Conservation (phyloP, 2,888 invertebrate species). For the Bursaphelenchus okinawaensis region DNA sequence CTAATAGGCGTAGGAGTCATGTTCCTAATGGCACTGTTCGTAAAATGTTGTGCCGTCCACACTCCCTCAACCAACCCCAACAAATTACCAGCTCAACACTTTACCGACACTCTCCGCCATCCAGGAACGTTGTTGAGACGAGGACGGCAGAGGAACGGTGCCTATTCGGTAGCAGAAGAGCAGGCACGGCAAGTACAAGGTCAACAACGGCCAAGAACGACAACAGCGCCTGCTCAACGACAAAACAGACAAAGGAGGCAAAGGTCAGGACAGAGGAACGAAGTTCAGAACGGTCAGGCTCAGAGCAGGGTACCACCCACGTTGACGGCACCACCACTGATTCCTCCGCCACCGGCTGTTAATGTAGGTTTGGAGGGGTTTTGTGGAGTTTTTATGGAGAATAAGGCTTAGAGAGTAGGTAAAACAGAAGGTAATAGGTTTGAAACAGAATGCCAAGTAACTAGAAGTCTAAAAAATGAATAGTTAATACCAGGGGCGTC, state of each 20-base stretch:
- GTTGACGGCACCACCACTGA: conserved; percentile 28
- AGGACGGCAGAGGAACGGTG: neutral
- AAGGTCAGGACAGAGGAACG: neutral
- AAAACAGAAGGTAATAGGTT: too few relatives aligned
- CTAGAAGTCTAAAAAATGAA: too few relatives aligned
- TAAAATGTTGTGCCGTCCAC: conserved; percentile 98
- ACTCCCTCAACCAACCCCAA: conserved; percentile 98
- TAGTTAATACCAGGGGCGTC: too few relatives aligned
- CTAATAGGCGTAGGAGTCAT: conserved; percentile 84
- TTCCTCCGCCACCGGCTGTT: conserved; percentile 17
- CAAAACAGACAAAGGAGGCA: conserved; percentile 6
- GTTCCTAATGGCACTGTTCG: conserved; percentile 92
- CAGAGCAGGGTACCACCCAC: conserved; percentile 25
- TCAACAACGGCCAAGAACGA: neutral
- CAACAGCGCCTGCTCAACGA: conserved; percentile 15
- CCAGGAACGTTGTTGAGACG: conserved; percentile 46
- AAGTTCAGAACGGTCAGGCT: neutral
- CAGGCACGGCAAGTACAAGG: neutral
- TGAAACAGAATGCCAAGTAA: too few relatives aligned
- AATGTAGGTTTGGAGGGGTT: neutral
- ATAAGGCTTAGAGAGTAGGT: too few relatives aligned
- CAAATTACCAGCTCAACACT: conserved; percentile 83
- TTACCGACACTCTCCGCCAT: conserved; percentile 70
- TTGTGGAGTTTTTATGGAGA: too few relatives aligned
- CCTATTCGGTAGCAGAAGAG: neutral